phyloP scores from a whole-genome alignment of 1,140 invertebrate species.

The Hermetia illucens region DNA sequence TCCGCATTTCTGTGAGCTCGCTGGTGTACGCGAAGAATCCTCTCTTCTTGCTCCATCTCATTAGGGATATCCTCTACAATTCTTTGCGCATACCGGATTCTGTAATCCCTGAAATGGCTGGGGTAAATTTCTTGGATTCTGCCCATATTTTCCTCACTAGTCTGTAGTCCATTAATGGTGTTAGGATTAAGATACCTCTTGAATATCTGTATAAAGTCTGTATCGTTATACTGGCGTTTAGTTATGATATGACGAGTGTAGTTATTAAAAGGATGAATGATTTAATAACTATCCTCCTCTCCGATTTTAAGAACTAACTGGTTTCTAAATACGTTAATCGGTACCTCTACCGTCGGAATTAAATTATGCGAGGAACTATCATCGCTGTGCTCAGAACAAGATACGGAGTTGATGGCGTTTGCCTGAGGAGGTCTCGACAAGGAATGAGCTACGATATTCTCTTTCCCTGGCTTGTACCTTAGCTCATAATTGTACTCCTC shows the following conservation, averaged over 20 bases:
- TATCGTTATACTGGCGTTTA: background rate
- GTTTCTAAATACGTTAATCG: background rate
- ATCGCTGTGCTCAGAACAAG: background rate
- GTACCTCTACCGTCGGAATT: background rate
- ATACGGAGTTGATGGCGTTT: background rate
- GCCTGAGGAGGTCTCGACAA: constrained; percentile 4
- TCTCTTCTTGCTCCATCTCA: constrained; percentile 5
- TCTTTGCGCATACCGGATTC: constrained; percentile 3
- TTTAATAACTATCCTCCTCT: background rate
- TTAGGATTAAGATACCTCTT: background rate
- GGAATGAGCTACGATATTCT: constrained; percentile 11
- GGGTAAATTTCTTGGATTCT: constrained; percentile 5
- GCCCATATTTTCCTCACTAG: background rate
- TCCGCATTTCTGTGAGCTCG: constrained; percentile 4
- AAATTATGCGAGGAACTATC: background rate
- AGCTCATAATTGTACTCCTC: constrained; percentile 21
- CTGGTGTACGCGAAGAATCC: constrained; percentile 4
- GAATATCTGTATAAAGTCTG: background rate
- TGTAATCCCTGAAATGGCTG: constrained; percentile 2
- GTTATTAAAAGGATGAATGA: background rate
- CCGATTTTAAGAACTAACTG: background rate
- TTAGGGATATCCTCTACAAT: constrained; percentile 2
- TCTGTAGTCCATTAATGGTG: constrained; percentile 2
- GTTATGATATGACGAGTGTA: background rate
- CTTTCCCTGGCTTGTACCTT: constrained; percentile 12